Conservation (phyloP, 1,140 invertebrate genomes). For the Mylabris phalerata region DNA sequence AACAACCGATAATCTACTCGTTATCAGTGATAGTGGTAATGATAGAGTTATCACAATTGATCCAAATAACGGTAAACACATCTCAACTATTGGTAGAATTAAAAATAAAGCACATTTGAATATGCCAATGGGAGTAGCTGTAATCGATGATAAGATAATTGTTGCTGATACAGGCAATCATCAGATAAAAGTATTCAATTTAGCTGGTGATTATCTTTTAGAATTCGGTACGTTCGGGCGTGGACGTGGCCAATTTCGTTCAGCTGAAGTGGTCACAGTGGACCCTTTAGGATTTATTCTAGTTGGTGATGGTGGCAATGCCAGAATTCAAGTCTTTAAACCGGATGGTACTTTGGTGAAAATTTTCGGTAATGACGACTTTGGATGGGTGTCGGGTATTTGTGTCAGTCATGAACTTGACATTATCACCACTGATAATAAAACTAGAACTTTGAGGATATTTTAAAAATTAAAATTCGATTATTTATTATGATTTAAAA, state of each 20-base stretch:
- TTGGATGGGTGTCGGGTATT: constrained; percentile 66
- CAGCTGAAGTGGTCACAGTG: constrained; percentile 60
- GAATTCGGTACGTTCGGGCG: constrained; percentile 56
- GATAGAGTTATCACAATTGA: constrained; percentile 54
- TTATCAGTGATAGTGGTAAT: constrained; percentile 70
- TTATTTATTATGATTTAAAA: too few species aligned
- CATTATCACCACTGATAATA: constrained; percentile 62
- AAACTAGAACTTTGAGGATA: constrained; percentile 62
- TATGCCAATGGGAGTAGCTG: constrained; percentile 61
- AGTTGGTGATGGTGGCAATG: constrained; percentile 72
- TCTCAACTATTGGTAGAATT: constrained; percentile 43
- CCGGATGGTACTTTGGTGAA: constrained; percentile 55
- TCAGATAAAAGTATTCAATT: constrained; percentile 51
- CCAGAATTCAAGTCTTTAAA: constrained; percentile 66
- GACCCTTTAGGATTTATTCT: constrained; percentile 65
- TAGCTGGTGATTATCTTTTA: constrained; percentile 45
- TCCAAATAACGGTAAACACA: constrained; percentile 42
- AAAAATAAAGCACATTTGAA: constrained; percentile 49
- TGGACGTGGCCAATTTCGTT: constrained; percentile 56
- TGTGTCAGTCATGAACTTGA: constrained; percentile 56
- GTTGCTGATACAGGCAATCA: constrained; percentile 61
- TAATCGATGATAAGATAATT: constrained; percentile 47
- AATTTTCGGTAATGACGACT: constrained; percentile 61
- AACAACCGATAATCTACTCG: constrained; percentile 49
- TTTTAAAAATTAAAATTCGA: constrained; percentile 44